Percentiles rank a stretch among this genome's conserved stretches.
Conservation (phyloP, 2,113 vertebrate genomes). For the Hemibagrus wyckioides region DNA sequence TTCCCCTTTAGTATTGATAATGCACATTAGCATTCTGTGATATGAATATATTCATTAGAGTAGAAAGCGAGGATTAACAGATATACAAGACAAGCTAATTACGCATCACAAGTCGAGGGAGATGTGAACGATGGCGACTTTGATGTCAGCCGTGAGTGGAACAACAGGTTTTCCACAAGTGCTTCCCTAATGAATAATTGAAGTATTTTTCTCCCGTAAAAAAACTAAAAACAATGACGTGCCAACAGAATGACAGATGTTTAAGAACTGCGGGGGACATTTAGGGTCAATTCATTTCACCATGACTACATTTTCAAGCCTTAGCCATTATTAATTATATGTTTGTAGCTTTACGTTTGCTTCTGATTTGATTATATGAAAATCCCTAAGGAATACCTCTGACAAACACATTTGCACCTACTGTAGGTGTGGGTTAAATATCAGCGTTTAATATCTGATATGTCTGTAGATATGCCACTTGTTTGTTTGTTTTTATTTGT, state of each 20-base stretch:
- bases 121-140: constrained; percentile 48
- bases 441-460: background rate
- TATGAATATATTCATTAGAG: constrained; percentile 74
- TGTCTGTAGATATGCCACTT: background rate
- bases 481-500: background rate
- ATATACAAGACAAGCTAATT: constrained; percentile 65
- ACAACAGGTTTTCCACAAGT: constrained; percentile 58
- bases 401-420: background rate
- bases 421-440: background rate
- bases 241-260: constrained; percentile 64
- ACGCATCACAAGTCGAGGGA: constrained; percentile 43
- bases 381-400: background rate
- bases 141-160: constrained; percentile 56
- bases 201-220: constrained; percentile 17
- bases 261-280: constrained; percentile 1
- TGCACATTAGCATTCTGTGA: constrained; percentile 68
- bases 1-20: constrained; percentile 61
- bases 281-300: background rate
- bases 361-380: background rate
- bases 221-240: constrained; percentile 56
- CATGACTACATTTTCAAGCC: background rate
- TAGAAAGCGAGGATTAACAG: constrained; percentile 66
- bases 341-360: background rate
- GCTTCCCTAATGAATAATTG: constrained; percentile 53
- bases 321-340: background rate